Conservation (phyloP, 2,113 vertebrate genomes). For the Mobula hypostoma region DNA sequence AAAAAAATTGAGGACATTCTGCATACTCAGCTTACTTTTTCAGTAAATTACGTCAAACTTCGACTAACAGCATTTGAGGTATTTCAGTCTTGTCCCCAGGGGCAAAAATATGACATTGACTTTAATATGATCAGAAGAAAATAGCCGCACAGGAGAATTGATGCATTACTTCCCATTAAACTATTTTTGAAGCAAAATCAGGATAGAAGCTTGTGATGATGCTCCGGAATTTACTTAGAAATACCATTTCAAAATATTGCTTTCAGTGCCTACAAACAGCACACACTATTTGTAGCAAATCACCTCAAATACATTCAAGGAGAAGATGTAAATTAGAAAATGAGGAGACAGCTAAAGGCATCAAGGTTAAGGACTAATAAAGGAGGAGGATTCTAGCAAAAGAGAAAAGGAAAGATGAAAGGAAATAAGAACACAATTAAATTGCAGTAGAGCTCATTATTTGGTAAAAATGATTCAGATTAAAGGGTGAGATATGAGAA, state of each 20-base stretch:
- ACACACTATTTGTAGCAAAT: background rate
- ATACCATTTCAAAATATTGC: background rate
- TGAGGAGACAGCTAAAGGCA: background rate
- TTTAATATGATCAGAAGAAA: background rate
- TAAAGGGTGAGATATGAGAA: background rate
- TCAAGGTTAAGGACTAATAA: background rate
- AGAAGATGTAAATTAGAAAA: background rate
- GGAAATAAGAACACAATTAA: background rate
- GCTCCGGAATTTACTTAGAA: background rate
- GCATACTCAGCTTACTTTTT: background rate
- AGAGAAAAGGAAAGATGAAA: background rate
- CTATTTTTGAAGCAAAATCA: background rate
- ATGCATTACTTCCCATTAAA: background rate
- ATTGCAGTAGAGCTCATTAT: background rate
- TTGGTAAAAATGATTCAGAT: background rate
- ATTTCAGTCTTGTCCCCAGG: background rate
- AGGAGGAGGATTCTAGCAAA: background rate
- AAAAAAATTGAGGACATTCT: background rate
- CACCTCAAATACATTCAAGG: constrained; percentile 3
- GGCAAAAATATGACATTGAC: background rate
- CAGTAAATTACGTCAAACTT: background rate
- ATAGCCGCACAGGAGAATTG: background rate
- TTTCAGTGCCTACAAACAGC: background rate
- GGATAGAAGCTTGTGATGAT: background rate
- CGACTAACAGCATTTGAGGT: background rate